These are phyloP conservation scores for Pteronotus mesoamericanus DNA, from an alignment of 2,797 vertebrate species.

Conservation along the genomic window DNA sequence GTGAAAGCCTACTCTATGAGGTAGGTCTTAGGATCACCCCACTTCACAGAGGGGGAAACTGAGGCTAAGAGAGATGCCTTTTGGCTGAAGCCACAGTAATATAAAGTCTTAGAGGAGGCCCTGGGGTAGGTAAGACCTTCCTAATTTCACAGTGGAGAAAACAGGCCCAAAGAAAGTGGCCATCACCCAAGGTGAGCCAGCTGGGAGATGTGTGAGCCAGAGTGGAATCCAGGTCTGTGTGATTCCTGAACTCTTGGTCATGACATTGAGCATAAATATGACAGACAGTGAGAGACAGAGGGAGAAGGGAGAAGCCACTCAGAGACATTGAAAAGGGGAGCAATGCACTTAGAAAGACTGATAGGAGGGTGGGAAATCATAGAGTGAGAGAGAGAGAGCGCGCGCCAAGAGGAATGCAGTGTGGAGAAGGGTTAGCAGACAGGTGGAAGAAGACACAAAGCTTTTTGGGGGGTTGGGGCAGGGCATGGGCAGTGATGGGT, in stretches of 20 bases:
- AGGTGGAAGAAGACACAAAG: background rate
- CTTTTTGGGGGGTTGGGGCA: background rate
- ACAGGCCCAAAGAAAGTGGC: background rate
- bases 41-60: background rate
- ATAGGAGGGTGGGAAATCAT: background rate
- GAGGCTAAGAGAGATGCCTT: background rate
- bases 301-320: background rate
- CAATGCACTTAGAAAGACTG: background rate
- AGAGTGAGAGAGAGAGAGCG: background rate
- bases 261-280: background rate
- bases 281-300: constrained; percentile 30
- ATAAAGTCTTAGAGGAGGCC: background rate
- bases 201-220: background rate
- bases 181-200: background rate
- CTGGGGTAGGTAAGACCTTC: background rate
- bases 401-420: background rate
- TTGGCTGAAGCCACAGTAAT: background rate
- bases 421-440: background rate
- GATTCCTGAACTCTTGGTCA: background rate
- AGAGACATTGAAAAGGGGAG: background rate
- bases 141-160: background rate
- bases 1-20: background rate
- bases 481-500: background rate
- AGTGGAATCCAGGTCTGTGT: background rate
- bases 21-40: background rate